Base-by-base conservation (phyloP, 2,113 vertebrate genomes). In the Arenaria interpres region DNA sequence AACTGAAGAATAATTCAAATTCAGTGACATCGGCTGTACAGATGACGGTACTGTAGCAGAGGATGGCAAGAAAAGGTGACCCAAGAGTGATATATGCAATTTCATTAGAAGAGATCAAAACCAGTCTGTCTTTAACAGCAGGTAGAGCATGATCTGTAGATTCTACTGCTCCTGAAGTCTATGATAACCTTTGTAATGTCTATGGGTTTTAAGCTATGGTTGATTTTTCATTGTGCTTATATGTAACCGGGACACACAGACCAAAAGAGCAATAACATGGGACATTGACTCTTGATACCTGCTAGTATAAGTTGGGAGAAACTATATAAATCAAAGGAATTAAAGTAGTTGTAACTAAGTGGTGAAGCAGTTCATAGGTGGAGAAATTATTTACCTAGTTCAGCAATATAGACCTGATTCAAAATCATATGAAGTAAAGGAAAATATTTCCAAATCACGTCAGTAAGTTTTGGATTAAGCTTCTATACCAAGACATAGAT, bases 1-100 rank as follows among this genome's bases (percentile, higher is more conserved):
- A 85, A 94, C 93, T 96, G 88, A 90, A 97, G 81, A 92, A 91
- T 94, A 96, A 96, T 78, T 94, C 88, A 88, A 93, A 85, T 94
- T 96, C 91, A 96, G 56, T 96, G 94, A 93, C 92, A 95, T 88
- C 64, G 91, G 37, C 74, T 96, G 78, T 79, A 88, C 73, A 92
- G 87, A 95, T 92, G 79, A 96, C 92, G 90, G 71, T 37, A 67
- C 41, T 80, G 45, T 84, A 91, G 68, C 54, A 88, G 46, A 89
- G 43, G 66, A 89, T 37, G 67, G 54, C 20, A 68, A 97, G 81
- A 87, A 96, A 96, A 88, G 41, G 50, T 86, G 79, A 77, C 28
- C 32, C n/a, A 50, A 73, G 82, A 88, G 68, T 89, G 88, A 92
- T 85, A 85, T 97, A 97, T 89, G 62, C 69, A 92, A 90, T 73